Conservation (phyloP, 2,113 vertebrate genomes). For the Conger conger region DNA sequence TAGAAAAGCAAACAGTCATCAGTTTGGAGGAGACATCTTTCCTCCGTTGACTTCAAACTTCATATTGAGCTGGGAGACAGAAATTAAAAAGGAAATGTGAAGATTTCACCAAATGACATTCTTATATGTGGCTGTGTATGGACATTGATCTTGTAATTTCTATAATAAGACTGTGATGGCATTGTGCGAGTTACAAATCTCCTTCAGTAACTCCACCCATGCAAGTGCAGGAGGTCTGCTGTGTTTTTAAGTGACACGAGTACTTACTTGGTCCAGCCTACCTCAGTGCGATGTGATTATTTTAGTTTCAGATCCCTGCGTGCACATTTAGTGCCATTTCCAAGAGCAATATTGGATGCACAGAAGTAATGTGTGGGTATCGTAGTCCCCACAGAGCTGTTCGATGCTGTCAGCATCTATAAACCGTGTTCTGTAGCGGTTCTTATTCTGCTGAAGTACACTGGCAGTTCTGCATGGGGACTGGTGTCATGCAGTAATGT, state of each 20-base stretch:
- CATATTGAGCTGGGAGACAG: conserved; percentile 30
- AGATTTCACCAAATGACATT: conserved; percentile 41
- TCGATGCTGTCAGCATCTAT: not conserved
- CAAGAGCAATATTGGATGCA: not conserved
- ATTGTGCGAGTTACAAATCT: not conserved
- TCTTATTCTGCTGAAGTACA: not conserved
- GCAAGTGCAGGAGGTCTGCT: not conserved
- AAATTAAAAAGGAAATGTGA: conserved; percentile 12
- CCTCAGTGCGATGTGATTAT: not conserved
- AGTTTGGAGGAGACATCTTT: conserved; percentile 26
- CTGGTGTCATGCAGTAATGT: not conserved
- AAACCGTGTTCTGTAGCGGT: not conserved
- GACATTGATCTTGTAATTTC: not conserved
- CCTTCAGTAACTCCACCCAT: not conserved
- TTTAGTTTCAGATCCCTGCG: not conserved
- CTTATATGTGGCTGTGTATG: conserved; percentile 17
- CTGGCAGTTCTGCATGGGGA: not conserved
- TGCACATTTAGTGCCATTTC: not conserved
- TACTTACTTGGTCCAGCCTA: not conserved
- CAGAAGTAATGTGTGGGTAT: not conserved
- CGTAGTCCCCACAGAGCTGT: not conserved
- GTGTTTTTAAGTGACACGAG: not conserved
- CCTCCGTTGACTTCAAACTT: conserved; percentile 16
- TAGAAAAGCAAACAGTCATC: conserved; percentile 42
- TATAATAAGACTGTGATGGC: not conserved